A percentile compares a stretch with the other conserved stretches of the same genome.
phyloP scores from a whole-genome alignment of 2,888 invertebrate genomes.

The Ochlodes sylvanus region DNA sequence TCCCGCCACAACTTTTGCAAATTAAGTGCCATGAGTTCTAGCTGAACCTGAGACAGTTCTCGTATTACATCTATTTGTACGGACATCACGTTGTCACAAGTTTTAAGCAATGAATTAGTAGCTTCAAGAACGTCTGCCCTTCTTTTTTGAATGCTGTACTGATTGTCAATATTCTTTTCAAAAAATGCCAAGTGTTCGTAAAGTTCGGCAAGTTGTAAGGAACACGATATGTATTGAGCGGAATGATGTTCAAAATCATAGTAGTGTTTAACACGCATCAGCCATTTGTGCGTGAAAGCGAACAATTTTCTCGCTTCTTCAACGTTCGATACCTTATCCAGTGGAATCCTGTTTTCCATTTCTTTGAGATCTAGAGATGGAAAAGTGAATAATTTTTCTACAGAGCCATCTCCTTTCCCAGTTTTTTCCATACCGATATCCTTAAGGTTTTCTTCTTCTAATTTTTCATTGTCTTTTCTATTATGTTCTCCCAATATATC shows the following conservation, averaged over 20 bases:
- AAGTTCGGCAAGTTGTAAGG: constrained; percentile 86
- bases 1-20: constrained; percentile 83
- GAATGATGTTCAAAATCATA: constrained; percentile 85
- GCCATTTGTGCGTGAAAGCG: constrained; percentile 84
- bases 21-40: constrained; percentile 87
- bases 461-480: constrained; percentile 50
- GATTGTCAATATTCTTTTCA: constrained; percentile 87
- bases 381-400: constrained; percentile 63
- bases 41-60: constrained; percentile 86
- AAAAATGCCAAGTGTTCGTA: constrained; percentile 89
- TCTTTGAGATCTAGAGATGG: constrained; percentile 68
- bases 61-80: constrained; percentile 83
- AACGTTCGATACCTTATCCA: constrained; percentile 58
- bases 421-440: constrained; percentile 66
- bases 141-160: constrained; percentile 85
- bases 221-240: constrained; percentile 84
- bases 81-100: constrained; percentile 78
- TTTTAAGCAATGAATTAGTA: constrained; percentile 81
- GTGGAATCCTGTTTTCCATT: constrained; percentile 67
- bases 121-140: constrained; percentile 85
- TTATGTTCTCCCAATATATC: constrained; percentile 56
- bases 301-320: constrained; percentile 83
- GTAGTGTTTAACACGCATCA: constrained; percentile 84
- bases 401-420: constrained; percentile 62
- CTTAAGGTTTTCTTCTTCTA: constrained; percentile 67